Percentiles rank a stretch among this genome's conserved stretches.
These are phyloP conservation scores for Megalopta genalis DNA, from an alignment of 1,140 invertebrate species.

Conservation along the genomic window DNA sequence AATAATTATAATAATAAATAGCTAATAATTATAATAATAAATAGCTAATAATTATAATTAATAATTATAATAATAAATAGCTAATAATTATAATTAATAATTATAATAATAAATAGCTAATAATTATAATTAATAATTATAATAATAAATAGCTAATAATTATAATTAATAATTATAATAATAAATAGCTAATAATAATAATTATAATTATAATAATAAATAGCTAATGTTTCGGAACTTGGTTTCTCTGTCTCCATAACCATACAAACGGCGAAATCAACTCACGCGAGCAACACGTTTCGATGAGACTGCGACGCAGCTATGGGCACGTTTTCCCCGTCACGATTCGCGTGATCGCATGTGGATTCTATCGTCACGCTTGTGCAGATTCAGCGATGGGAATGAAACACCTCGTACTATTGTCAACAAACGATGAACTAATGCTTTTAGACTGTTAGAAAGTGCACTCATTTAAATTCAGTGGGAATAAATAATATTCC, in stretches of 20 bases:
- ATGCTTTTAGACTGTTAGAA: neutral
- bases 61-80: too few species aligned
- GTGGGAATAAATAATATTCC: too few species aligned
- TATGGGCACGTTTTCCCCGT: conserved; percentile 38
- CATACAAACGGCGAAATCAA: conserved; percentile 12
- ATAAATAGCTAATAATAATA: too few species aligned
- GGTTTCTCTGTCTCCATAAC: conserved; percentile 44
- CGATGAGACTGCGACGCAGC: conserved; percentile 24
- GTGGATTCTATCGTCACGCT: conserved; percentile 10
- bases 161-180: too few species aligned
- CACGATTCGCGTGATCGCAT: conserved; percentile 54
- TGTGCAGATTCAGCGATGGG: conserved; percentile 7
- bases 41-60: too few species aligned
- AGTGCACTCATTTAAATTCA: neutral
- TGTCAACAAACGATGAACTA: neutral
- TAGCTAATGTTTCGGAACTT: conserved; percentile 35
- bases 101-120: too few species aligned
- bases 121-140: too few species aligned
- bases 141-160: too few species aligned
- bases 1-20: too few species aligned
- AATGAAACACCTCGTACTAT: conserved; percentile 6
- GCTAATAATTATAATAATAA: too few species aligned
- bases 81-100: too few species aligned
- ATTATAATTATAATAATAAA: too few species aligned
- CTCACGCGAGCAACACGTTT: conserved; percentile 35